Conservation (phyloP, 1,140 invertebrate species). For the Augochlora pura region DNA sequence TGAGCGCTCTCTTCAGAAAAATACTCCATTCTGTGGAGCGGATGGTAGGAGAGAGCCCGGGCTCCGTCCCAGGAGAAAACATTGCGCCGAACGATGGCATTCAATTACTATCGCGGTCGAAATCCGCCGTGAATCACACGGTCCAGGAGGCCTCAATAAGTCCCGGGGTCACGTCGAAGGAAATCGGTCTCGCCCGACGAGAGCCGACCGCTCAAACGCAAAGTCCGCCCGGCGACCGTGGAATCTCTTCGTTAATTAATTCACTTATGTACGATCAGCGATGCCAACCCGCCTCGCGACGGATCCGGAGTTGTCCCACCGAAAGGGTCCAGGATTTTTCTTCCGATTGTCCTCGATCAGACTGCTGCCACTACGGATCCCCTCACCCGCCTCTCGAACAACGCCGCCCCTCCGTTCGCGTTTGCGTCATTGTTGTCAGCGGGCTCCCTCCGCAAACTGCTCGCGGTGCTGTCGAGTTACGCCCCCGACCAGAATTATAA, state of each 20-base stretch:
- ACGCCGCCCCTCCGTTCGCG: not conserved
- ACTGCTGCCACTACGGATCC: too few relatives aligned
- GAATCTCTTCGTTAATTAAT: not conserved
- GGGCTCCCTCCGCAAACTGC: not conserved
- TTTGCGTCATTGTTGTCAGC: not conserved
- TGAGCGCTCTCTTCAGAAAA: not conserved
- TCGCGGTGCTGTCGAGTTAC: conserved; percentile 13
- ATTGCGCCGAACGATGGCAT: not conserved
- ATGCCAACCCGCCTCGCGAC: not conserved
- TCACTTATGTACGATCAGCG: conserved; percentile 13
- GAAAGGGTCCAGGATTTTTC: not conserved
- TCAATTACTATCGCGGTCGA: not conserved
- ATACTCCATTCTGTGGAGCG: not conserved
- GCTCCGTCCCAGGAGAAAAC: not conserved
- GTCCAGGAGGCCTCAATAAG: not conserved
- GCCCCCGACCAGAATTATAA: conserved; percentile 15
- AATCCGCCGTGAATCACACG: not conserved
- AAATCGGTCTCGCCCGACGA: not conserved
- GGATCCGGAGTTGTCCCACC: not conserved
- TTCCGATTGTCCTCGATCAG: conserved; percentile 7
- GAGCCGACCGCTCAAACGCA: not conserved
- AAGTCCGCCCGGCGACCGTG: not conserved
- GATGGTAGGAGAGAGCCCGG: not conserved
- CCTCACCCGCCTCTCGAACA: too few relatives aligned
- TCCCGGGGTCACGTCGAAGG: not conserved